Percentiles rank a stretch among this genome's conserved stretches.
Conservation (phyloP, 2,113 vertebrate species). For the Rynchops niger region DNA sequence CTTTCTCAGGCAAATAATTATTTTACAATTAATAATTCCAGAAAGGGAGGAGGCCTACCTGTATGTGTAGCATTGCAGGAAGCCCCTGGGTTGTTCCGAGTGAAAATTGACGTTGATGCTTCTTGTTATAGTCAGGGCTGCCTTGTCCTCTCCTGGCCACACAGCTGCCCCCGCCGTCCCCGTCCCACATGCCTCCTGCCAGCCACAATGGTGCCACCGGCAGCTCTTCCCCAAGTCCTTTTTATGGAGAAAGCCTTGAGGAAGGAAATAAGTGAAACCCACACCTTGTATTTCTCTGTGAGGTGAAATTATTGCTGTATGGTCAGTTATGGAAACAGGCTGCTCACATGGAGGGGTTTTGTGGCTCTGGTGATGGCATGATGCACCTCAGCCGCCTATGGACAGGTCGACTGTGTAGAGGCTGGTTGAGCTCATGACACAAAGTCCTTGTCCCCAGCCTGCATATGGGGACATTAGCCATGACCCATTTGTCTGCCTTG, state of each 20-base stretch:
- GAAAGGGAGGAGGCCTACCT: background rate
- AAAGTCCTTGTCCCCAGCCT: background rate
- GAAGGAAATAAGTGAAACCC: background rate
- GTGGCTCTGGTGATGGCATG: fast-evolving
- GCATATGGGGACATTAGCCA: fast-evolving
- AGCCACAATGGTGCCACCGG: background rate
- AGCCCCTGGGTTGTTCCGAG: background rate
- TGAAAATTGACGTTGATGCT: background rate
- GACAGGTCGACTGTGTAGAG: background rate
- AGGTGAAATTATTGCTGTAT: background rate
- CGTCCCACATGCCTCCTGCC: background rate
- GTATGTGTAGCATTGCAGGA: background rate
- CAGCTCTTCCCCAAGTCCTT: background rate
- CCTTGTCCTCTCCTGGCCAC: background rate
- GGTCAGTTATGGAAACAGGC: background rate
- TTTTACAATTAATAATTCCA: background rate
- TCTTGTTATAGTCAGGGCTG: background rate
- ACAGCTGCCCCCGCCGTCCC: fast-evolving
- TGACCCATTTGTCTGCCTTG: background rate
- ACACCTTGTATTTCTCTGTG: background rate
- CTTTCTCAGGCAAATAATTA: background rate
- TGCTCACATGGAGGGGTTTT: background rate
- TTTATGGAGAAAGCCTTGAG: background rate
- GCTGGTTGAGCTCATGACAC: background rate
- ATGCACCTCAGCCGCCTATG: background rate